Conservation (phyloP, 2,113 vertebrate genomes). For the Psammodynastes pulverulentus region DNA sequence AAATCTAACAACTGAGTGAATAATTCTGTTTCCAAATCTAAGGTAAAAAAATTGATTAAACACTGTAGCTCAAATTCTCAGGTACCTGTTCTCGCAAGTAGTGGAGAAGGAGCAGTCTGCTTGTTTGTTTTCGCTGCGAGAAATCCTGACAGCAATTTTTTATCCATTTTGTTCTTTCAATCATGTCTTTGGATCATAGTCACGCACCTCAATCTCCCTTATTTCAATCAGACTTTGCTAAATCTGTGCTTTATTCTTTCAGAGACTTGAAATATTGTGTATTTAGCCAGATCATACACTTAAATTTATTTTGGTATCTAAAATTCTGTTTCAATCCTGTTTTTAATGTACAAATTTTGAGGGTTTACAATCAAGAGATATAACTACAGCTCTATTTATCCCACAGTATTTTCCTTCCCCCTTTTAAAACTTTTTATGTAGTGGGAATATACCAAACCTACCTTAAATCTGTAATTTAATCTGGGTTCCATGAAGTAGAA, state of each 20-base stretch:
- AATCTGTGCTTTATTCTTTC: not conserved
- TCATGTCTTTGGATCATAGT: not conserved
- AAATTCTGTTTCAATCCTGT: not conserved
- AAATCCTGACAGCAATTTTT: not conserved
- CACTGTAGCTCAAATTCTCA: not conserved
- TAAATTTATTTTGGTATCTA: not conserved
- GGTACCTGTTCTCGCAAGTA: not conserved
- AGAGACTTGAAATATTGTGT: not conserved
- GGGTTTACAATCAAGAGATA: not conserved
- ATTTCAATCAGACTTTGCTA: not conserved
- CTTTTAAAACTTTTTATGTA: constrained; percentile 13
- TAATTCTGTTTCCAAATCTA: not conserved
- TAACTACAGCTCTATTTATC: constrained; percentile 29
- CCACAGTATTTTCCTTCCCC: not conserved
- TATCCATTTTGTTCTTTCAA: not conserved
- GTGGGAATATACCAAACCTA: constrained; percentile 45
- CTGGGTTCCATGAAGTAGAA: constrained; percentile 39
- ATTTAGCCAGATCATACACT: not conserved
- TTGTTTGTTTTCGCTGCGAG: not conserved
- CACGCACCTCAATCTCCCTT: not conserved
- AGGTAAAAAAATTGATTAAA: not conserved
- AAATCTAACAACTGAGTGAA: not conserved
- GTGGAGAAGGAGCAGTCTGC: not conserved
- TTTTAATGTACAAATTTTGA: not conserved
- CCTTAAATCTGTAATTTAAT: constrained; percentile 57